phyloP scores from a whole-genome alignment of 2,888 invertebrate genomes.

The Xanthia icteritia region DNA sequence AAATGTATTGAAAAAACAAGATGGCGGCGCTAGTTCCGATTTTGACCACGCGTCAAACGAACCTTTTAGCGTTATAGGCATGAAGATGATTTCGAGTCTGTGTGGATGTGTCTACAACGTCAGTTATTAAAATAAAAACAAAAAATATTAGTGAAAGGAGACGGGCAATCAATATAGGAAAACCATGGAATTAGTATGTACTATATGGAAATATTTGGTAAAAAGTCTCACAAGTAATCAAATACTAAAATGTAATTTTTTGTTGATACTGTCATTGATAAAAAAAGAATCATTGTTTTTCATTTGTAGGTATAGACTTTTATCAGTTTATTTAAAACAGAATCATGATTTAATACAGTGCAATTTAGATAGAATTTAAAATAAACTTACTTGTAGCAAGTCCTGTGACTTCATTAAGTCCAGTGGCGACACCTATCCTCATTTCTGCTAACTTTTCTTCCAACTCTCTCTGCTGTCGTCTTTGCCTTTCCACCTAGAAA shows the following conservation, averaged over 20 bases:
- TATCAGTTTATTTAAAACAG: background rate
- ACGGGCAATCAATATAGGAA: slow-evolving; percentile 1
- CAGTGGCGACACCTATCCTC: slow-evolving; percentile 88
- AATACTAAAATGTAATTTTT: background rate
- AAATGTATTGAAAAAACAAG: background rate
- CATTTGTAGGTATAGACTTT: background rate
- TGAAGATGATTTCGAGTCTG: background rate
- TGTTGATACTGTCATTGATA: slow-evolving; percentile 17
- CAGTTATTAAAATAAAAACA: too few relatives aligned
- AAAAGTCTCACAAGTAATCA: background rate
- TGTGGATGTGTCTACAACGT: background rate
- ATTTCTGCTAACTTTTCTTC: slow-evolving; percentile 90
- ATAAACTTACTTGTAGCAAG: slow-evolving; percentile 83
- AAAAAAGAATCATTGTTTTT: background rate
- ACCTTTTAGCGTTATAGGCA: background rate
- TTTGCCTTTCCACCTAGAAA: slow-evolving; percentile 92
- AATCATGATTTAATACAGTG: background rate
- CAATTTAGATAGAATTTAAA: background rate
- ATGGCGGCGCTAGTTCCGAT: background rate
- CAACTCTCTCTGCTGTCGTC: slow-evolving; percentile 88
- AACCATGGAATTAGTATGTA: background rate
- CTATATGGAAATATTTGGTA: background rate
- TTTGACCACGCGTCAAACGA: background rate
- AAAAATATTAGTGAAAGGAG: too few relatives aligned
- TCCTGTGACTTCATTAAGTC: slow-evolving; percentile 88